phyloP scores from a whole-genome alignment of 2,888 invertebrate genomes.

The Cryptophagus acutangulus region DNA sequence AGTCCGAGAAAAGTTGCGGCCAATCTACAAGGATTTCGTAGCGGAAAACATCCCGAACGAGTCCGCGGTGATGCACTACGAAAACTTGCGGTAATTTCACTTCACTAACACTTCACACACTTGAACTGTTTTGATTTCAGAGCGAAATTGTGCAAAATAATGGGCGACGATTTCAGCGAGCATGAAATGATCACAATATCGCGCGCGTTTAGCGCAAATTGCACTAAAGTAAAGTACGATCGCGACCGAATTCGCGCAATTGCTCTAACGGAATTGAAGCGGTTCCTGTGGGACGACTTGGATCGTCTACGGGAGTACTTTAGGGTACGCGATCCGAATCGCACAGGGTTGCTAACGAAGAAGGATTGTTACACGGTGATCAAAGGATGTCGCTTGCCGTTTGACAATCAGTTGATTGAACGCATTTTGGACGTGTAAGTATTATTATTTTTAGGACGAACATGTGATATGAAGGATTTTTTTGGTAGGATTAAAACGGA shows the following conservation, averaged over 20 bases:
- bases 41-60: constrained; percentile 58
- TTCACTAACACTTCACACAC: too few relatives aligned
- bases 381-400: constrained; percentile 64
- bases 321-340: constrained; percentile 53
- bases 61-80: constrained; percentile 43
- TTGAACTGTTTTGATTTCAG: constrained; percentile 42
- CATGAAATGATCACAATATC: constrained; percentile 77
- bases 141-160: constrained; percentile 60
- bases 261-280: constrained; percentile 66
- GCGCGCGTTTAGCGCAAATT: constrained; percentile 64
- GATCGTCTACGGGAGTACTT: constrained; percentile 58
- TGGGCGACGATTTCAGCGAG: constrained; percentile 67
- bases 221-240: constrained; percentile 47
- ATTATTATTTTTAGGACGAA: neutral
- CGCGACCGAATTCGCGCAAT: constrained; percentile 52
- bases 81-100: constrained; percentile 46
- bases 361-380: constrained; percentile 60
- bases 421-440: constrained; percentile 65
- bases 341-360: constrained; percentile 55
- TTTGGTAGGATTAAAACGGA: constrained; percentile 58
- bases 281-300: constrained; percentile 67
- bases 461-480: neutral
- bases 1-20: constrained; percentile 62
- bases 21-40: constrained; percentile 72
- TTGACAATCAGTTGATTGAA: constrained; percentile 62